Conservation (phyloP, 2,797 vertebrate species). For the Tapirus indicus region DNA sequence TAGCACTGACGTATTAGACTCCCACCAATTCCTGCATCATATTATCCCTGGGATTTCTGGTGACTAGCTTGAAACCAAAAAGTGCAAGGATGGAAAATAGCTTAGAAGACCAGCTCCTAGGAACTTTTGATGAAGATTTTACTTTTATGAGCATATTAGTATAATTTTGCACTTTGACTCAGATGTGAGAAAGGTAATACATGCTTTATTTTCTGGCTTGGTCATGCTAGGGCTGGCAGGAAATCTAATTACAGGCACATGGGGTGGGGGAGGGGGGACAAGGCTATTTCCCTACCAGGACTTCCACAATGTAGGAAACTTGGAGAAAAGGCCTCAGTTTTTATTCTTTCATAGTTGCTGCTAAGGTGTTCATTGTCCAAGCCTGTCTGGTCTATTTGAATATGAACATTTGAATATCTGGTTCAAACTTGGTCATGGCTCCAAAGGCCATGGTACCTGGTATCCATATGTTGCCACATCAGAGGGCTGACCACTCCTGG, state of each 20-base stretch:
- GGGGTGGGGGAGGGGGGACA: neutral
- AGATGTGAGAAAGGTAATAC: conserved; percentile 14
- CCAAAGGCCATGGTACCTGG: neutral
- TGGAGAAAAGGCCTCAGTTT: neutral
- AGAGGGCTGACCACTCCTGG: neutral
- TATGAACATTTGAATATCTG: neutral
- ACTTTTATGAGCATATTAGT: neutral
- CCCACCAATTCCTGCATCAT: conserved; percentile 4
- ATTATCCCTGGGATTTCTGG: conserved; percentile 12
- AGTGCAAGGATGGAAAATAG: conserved; percentile 34
- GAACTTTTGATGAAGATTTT: conserved; percentile 28
- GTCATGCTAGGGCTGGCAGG: neutral
- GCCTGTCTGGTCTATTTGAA: neutral
- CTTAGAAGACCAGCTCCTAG: conserved; percentile 5
- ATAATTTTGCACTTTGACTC: conserved; percentile 31
- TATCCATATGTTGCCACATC: neutral
- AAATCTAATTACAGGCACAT: conserved; percentile 21
- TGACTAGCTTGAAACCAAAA: conserved; percentile 50
- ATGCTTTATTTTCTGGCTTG: neutral
- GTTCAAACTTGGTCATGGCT: neutral
- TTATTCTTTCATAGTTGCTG: neutral
- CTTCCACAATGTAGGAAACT: neutral
- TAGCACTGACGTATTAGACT: conserved; percentile 36
- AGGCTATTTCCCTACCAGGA: neutral
- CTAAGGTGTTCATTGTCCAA: conserved; percentile 21